Evolutionary conservation across 2,797 vertebrate genomes (phyloP).

Genomic region (Anisognathus igniventris): DNA sequence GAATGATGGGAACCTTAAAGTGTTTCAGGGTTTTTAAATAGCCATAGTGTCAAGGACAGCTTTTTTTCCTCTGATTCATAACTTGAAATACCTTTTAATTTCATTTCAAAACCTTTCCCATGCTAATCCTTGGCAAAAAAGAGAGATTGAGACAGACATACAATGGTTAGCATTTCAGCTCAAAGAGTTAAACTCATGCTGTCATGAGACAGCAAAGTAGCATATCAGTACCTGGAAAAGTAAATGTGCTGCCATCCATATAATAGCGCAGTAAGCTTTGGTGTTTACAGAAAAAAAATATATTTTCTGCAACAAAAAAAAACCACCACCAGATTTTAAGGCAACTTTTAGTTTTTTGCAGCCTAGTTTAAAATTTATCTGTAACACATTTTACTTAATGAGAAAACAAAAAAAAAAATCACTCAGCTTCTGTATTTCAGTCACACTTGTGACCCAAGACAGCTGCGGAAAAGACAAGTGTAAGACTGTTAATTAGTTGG

Average conservation of each 20-base stretch:
- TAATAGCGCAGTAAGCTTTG: background rate
- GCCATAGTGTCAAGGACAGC: background rate
- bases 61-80: background rate
- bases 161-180: background rate
- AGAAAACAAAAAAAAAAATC: background rate
- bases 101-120: background rate
- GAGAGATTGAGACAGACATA: background rate
- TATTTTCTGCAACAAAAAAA: background rate
- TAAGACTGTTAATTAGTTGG: slow-evolving; percentile 48
- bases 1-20: background rate
- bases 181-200: background rate
- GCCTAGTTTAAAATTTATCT: background rate
- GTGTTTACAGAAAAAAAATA: background rate
- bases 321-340: background rate
- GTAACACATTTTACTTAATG: background rate
- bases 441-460: background rate
- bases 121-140: background rate
- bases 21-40: background rate
- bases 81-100: background rate
- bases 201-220: background rate
- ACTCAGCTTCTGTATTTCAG: background rate
- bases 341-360: background rate
- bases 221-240: background rate
- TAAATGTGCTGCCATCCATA: background rate
- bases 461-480: background rate